A percentile compares a stretch with the other conserved stretches of the same genome.
Conservation (phyloP, 1,140 invertebrate genomes). For the Araneus ventricosus region DNA sequence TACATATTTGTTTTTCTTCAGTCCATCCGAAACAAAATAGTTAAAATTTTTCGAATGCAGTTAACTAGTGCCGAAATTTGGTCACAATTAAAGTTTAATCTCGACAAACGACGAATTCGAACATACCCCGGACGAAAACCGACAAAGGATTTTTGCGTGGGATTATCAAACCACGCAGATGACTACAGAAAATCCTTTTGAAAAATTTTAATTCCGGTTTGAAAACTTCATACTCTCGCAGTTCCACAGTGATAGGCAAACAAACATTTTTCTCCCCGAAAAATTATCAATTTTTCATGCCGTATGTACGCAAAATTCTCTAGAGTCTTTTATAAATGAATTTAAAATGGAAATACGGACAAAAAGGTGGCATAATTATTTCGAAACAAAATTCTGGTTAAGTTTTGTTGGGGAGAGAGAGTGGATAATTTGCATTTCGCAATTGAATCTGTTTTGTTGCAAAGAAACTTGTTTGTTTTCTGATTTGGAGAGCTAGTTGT, state of each 20-base stretch:
- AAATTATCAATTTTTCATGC: constrained; percentile 26
- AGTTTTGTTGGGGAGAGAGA: neutral
- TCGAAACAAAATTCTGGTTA: neutral
- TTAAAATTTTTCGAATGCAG: neutral
- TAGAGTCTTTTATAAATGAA: constrained; percentile 22
- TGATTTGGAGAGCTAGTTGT: neutral
- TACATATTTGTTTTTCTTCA: neutral
- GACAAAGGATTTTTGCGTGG: neutral
- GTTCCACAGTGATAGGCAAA: neutral
- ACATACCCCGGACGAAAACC: neutral
- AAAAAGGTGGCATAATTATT: constrained; percentile 30
- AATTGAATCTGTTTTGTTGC: neutral
- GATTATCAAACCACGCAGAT: neutral
- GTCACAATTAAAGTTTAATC: constrained; percentile 33
- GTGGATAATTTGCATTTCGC: neutral
- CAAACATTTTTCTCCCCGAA: neutral
- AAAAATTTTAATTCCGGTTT: neutral
- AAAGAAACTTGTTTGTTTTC: neutral
- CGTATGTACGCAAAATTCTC: neutral
- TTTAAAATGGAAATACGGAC: constrained; percentile 19
- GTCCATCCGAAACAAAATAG: constrained; percentile 2
- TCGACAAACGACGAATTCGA: neutral
- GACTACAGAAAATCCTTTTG: neutral
- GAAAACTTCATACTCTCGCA: neutral
- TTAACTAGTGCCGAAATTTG: neutral